Evolutionary conservation across 1,140 invertebrate species (phyloP), one percentile per base, ranked within the genome.

Genomic region (Penaeus japonicus): DNA sequence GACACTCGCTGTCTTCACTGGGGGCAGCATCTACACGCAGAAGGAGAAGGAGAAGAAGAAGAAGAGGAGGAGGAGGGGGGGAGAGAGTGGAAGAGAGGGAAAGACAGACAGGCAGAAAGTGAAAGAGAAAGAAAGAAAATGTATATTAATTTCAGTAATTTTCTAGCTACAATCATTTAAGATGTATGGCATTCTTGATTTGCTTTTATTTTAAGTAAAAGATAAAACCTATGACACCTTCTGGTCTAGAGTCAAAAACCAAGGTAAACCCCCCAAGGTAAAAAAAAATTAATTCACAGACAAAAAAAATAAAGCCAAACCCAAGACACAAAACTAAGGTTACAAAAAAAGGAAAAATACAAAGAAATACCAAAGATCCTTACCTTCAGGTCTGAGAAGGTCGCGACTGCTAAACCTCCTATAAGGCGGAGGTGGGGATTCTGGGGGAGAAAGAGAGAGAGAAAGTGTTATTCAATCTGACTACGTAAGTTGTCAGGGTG

Each of bases 361-460:
- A 47, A 47, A 15, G 4, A 1, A 47, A 47, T 1, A 47, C 47
- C 47, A 1, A 12, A 47, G 47, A 4, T 18, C 59, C 84, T 62
- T 32, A 88, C 86, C 86, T 88, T 88, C 86, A 47, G 86, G 86
- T 84, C 86, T 88, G 20, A 88, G 86, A 18, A 84, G 79, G 55
- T 88, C 86, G 5, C 75, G 47, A 47, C 47, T 54, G 80, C 39
- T 88, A 79, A 88, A 88, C 77, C 80, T 82, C 39, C 78, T 75
- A 24, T 88, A 88, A 27, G 86, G 86, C 32, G 86, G 86, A 59
- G 86, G 86, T 17, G 86, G 86, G 62, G 86, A 88, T 83, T 88
- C 86, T 88, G 79, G 24, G 57, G 77, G 10, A 53, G 18, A 47
- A 30, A 55, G 18, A 62, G 53, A 84, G 32, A 84, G 22, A 80